Percentiles rank a stretch among this genome's conserved stretches.
phyloP scores from a whole-genome alignment of 1,140 invertebrate genomes.

The Maniola jurtina region DNA sequence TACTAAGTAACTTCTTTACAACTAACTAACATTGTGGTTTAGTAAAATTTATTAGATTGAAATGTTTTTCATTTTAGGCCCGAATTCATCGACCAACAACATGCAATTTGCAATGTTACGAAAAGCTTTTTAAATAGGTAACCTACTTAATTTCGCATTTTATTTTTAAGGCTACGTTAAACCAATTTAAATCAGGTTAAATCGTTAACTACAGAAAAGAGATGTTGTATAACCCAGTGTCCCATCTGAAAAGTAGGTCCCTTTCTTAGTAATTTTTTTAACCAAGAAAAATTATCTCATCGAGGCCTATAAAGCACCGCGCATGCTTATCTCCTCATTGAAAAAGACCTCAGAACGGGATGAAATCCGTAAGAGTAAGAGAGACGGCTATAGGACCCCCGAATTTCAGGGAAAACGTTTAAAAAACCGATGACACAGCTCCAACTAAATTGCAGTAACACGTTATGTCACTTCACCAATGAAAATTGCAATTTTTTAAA shows the following conservation, averaged over 20 bases:
- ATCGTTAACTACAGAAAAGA: background rate
- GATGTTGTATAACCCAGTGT: background rate
- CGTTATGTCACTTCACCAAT: constrained; percentile 34
- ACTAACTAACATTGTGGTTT: too few species aligned
- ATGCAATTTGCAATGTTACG: too few species aligned
- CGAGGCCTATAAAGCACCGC: constrained; percentile 32
- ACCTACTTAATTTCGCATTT: too few species aligned
- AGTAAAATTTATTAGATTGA: too few species aligned
- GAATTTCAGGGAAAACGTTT: constrained; percentile 34
- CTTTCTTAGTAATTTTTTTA: constrained; percentile 13
- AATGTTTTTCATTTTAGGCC: too few species aligned
- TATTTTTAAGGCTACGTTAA: too few species aligned
- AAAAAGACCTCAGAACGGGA: constrained; percentile 33
- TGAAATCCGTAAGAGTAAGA: constrained; percentile 21
- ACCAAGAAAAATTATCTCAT: constrained; percentile 34
- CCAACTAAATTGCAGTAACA: constrained; percentile 19
- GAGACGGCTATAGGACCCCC: constrained; percentile 27
- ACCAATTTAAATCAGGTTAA: too few species aligned
- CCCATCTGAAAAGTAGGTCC: background rate
- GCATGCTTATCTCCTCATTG: constrained; percentile 48
- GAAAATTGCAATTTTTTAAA: constrained; percentile 3
- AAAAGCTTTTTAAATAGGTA: too few species aligned
- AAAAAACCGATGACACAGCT: constrained; percentile 19
- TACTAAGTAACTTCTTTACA: too few species aligned
- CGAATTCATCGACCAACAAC: too few species aligned